Evolutionary conservation across 1,140 invertebrate species (phyloP), one percentile per base, ranked within the genome.

Genomic region (Dreissena rostriformis): DNA sequence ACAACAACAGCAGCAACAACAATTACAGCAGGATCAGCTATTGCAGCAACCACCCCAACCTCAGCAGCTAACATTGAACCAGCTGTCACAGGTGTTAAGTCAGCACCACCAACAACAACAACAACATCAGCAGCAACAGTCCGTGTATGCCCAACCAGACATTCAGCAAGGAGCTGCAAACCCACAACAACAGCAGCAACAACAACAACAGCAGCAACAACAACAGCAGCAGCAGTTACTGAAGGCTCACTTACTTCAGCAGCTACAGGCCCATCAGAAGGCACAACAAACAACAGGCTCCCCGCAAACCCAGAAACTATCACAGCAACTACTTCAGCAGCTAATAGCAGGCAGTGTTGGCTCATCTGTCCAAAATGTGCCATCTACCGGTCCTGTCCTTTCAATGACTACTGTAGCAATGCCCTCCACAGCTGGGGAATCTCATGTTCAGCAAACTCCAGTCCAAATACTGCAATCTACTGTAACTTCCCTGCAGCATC

Each of bases 141-240:
- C 39, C 8, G 39, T 39, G 8, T 39, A 39, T 39, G 39, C 39
- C 39, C 39, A 39, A 39, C 39, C 39, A 39, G 39, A 39, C 39
- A 39, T 5, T 39, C 39, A 39, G 39, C 39, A 39, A 39, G 39
- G 39, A 39, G 39, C 39, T 39, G 2, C 39, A 39, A 39, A 39
- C 39, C 39, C 39, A 39, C 39, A 5, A 5, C 2, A 39, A 5
- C 53, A 57, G 53, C 53, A 57, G 53, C 53, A 57, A 57, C 53
- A 57, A 57, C 53, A 57, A 57, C 53, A 57, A 57, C 53, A 57
- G 19, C 53, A 57, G 53, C 53, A 57, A 57, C 17, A n/a, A 2
- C 57, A 61, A 61, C 57, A 61, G 11, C 57, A 61, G 57, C 57
- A 61, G 57, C 57, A 61, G 57, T 24, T 24, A 61, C 57, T 24